These are phyloP conservation scores for Gasterosteus nipponicus DNA, from an alignment of 2,113 vertebrate species.

Conservation along the genomic window DNA sequence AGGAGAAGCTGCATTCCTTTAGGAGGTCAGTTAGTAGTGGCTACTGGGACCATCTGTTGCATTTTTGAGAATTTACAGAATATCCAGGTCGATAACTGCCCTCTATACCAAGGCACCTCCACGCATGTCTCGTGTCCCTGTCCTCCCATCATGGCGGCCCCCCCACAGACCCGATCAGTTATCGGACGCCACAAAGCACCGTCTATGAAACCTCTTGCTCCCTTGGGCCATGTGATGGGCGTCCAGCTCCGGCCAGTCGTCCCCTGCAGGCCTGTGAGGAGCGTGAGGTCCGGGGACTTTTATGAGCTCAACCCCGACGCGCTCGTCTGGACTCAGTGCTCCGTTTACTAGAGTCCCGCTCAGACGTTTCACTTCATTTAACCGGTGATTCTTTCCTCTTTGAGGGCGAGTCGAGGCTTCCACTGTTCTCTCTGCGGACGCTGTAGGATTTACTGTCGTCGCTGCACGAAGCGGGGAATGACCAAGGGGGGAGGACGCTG, in stretches of 20 bases:
- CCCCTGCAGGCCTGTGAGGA: slow-evolving; percentile 56
- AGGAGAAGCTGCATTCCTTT: slow-evolving; percentile 72
- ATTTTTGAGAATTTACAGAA: slow-evolving; percentile 9
- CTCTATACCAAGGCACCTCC: slow-evolving; percentile 6
- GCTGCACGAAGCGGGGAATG: slow-evolving; percentile 32
- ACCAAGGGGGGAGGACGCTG: slow-evolving; percentile 20
- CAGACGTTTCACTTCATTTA: slow-evolving; percentile 45
- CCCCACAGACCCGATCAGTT: slow-evolving; percentile 26
- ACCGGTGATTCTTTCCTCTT: slow-evolving; percentile 54
- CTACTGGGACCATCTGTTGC: slow-evolving; percentile 48
- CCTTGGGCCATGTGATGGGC: slow-evolving; percentile 42
- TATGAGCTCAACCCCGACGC: slow-evolving; percentile 74
- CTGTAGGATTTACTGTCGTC: slow-evolving; percentile 55
- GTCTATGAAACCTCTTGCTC: slow-evolving; percentile 52
- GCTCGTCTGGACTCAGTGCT: slow-evolving; percentile 65
- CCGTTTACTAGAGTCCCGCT: slow-evolving; percentile 59
- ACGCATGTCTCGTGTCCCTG: slow-evolving; percentile 9
- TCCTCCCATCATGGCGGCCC: slow-evolving; percentile 11
- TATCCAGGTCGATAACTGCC: not conserved
- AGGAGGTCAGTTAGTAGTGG: slow-evolving; percentile 73
- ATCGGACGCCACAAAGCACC: slow-evolving; percentile 29
- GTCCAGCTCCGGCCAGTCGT: slow-evolving; percentile 27
- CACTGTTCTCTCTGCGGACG: slow-evolving; percentile 32
- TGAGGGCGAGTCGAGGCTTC: slow-evolving; percentile 36
- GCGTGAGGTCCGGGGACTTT: slow-evolving; percentile 51